These are phyloP conservation scores for Channa striata DNA, from an alignment of 2,797 vertebrate species.

Conservation along the genomic window DNA sequence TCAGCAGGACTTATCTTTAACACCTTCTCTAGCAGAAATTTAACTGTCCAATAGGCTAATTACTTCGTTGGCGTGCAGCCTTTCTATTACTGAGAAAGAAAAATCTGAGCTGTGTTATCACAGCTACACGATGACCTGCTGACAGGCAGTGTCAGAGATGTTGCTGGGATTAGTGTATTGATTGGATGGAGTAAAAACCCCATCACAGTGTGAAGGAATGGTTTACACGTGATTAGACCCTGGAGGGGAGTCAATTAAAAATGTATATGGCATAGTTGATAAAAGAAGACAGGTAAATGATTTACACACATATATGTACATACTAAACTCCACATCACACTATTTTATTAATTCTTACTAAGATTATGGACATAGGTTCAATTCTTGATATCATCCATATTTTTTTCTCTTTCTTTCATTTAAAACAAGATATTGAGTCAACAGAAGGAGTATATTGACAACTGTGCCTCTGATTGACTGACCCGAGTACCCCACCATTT, in stretches of 20 bases:
- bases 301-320: neutral
- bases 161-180: conserved; percentile 66
- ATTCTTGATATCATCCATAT: conserved; percentile 24
- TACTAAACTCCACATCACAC: neutral
- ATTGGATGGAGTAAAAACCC: conserved; percentile 62
- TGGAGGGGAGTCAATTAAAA: conserved; percentile 65
- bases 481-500: conserved; percentile 69
- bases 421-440: conserved; percentile 1
- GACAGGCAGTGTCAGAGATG: conserved; percentile 57
- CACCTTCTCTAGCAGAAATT: conserved; percentile 62
- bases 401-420: conserved; percentile 22
- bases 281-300: neutral
- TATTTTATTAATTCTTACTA: conserved; percentile 25
- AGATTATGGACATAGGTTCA: conserved; percentile 10
- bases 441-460: conserved; percentile 58
- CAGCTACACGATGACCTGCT: conserved; percentile 64
- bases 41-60: conserved; percentile 71
- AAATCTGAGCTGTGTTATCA: conserved; percentile 52
- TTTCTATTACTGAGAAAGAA: conserved; percentile 57
- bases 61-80: conserved; percentile 65
- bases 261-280: conserved; percentile 42
- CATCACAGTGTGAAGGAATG: conserved; percentile 63
- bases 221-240: conserved; percentile 57
- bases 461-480: conserved; percentile 70
- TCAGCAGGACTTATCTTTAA: conserved; percentile 58